A percentile compares a stretch with the other conserved stretches of the same genome.
phyloP scores from a whole-genome alignment of 2,888 invertebrate species.

The Oegoconia quadripuncta region DNA sequence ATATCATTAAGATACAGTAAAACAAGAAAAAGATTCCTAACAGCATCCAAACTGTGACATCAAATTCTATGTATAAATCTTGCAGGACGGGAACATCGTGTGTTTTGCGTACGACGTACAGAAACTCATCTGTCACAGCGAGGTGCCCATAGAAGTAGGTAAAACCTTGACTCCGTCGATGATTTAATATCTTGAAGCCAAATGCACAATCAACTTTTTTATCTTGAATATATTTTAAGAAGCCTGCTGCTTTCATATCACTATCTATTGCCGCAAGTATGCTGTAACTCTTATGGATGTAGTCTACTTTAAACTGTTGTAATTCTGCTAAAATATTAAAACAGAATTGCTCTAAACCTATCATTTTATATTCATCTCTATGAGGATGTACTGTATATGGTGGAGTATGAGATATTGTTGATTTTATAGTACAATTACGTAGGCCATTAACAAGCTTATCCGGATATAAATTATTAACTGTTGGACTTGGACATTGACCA shows the following conservation, averaged over 20 bases:
- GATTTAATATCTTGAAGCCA: constrained; percentile 28
- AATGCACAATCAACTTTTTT: constrained; percentile 25
- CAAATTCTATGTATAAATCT: too few species aligned
- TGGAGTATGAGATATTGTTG: constrained; percentile 39
- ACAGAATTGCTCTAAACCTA: too few species aligned
- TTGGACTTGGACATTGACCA: constrained; percentile 35
- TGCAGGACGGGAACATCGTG: constrained; percentile 16
- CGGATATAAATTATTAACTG: constrained; percentile 28
- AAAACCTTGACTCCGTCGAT: constrained; percentile 29
- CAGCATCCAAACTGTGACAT: constrained; percentile 28
- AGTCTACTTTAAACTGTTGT: constrained; percentile 39
- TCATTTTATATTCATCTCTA: too few species aligned
- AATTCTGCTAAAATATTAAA: too few species aligned
- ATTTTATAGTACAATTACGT: constrained; percentile 41
- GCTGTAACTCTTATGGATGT: too few species aligned
- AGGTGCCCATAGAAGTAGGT: constrained; percentile 26
- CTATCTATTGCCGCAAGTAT: constrained; percentile 28
- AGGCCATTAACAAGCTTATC: constrained; percentile 37
- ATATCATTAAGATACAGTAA: constrained; percentile 28
- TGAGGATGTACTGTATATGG: constrained; percentile 37
- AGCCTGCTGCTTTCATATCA: constrained; percentile 34
- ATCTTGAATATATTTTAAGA: constrained; percentile 24
- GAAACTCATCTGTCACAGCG: constrained; percentile 26
- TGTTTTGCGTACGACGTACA: constrained; percentile 29
- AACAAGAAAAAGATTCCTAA: constrained; percentile 21